phyloP scores from a whole-genome alignment of 2,888 invertebrate species.

The Phrixothrix hirtus region DNA sequence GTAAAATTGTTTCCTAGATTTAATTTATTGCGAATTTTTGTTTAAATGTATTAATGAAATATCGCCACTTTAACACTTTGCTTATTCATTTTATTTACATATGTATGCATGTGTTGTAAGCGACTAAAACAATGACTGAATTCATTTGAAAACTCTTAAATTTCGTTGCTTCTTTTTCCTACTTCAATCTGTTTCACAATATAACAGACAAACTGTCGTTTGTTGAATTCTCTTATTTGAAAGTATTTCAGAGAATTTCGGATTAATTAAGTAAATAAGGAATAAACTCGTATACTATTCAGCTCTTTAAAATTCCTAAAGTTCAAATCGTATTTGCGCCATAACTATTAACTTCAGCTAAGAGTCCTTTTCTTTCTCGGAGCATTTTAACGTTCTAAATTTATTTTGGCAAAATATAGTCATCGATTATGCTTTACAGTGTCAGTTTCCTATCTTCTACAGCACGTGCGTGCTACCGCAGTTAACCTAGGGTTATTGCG shows the following conservation, averaged over 20 bases:
- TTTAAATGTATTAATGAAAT: too few species aligned
- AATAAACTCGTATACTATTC: neutral
- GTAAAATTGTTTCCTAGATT: too few species aligned
- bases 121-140: neutral
- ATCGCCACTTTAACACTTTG: too few species aligned
- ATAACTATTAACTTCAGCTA: neutral
- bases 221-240: neutral
- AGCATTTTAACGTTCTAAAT: neutral
- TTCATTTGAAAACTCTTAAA: neutral
- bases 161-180: neutral
- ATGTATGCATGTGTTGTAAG: neutral
- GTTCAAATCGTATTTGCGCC: neutral
- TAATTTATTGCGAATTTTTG: too few species aligned
- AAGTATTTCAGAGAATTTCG: neutral
- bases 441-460: neutral
- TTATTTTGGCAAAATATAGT: neutral
- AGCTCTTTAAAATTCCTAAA: neutral
- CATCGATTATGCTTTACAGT: neutral
- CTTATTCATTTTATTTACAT: too few species aligned
- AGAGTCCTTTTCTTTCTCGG: too few species aligned
- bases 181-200: neutral
- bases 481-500: conserved; percentile 1
- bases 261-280: neutral
- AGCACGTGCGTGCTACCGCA: neutral
- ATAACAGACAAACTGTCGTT: neutral